Evolutionary conservation across 1,140 invertebrate genomes (phyloP), one percentile per base, ranked within the genome.

Genomic region (Paraescarpia echinospica): DNA sequence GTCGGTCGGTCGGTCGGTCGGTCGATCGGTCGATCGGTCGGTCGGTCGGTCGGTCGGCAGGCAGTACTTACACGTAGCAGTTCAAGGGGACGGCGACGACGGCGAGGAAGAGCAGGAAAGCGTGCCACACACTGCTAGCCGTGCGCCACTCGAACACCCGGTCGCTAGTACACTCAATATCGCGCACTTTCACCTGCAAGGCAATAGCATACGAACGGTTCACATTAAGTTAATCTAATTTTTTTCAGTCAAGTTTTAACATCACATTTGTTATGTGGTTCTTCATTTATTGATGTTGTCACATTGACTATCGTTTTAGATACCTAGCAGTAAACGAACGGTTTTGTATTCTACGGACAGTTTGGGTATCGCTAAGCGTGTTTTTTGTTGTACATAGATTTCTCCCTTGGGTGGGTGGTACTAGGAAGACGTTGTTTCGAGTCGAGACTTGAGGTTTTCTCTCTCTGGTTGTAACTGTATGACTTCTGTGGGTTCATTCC

Each of bases 121-220:
- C 91, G 6, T 92, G 91, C 91, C 91, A 92, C 91, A 59, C 91
- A 18, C 33, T 48, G 18, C 34, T 92, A 34, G 91, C 91, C 35
- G 51, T 92, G 5, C 34, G 33, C 91, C 91, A 92, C 91, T 92
- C 91, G 35, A 48, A 35, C 27, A 18, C 48, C 5, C n/a, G 8
- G 34, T 35, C 48, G 14, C 51, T 35, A 8, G 34, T 92, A 31
- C 91, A 92, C 14, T 31, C 59, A 34, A 41, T 51, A 59, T 31
- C n/a, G 14, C n/a, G 0, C 33, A 90, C 14, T 14, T 12, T 0
- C 33, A 90, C 2, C 35, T 90, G 90, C 34, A 41, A 90, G 34
- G 18, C 34, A 90, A 35, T 31, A 33, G 35, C 34, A 31, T 90
- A 90, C 90, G 18, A 22, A 77, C 27, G 14, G 8, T 2, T 77